These are phyloP conservation scores for Montipora capitata DNA, from an alignment of 92 coral and sea anemone species.

Conservation along the genomic window DNA sequence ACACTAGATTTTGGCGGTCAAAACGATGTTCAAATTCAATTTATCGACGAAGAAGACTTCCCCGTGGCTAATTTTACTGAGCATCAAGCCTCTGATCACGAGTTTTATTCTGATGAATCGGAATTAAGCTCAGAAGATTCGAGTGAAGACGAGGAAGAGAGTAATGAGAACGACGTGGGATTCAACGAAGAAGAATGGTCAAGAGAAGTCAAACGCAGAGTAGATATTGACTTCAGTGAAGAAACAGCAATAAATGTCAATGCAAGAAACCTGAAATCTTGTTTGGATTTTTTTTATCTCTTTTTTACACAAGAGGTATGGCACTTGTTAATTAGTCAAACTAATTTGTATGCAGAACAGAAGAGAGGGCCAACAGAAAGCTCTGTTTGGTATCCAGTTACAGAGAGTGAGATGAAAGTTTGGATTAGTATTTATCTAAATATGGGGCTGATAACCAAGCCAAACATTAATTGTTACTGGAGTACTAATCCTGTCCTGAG, in stretches of 20 bases:
- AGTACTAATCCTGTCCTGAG: too few species aligned
- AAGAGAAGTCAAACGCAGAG: neutral
- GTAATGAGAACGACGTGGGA: neutral
- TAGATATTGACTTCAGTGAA: slow-evolving; percentile 23
- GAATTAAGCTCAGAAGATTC: slow-evolving; percentile 19
- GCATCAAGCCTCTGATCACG: slow-evolving; percentile 30
- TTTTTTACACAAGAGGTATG: slow-evolving; percentile 38
- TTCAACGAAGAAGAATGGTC: neutral
- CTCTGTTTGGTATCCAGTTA: slow-evolving; percentile 30
- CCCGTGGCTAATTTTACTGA: neutral
- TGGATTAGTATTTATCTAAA: slow-evolving; percentile 13
- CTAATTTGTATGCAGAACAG: slow-evolving; percentile 56
- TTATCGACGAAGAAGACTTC: slow-evolving; percentile 6
- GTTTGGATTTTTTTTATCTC: slow-evolving; percentile 8
- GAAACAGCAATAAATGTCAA: neutral
- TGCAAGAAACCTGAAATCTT: slow-evolving; percentile 22
- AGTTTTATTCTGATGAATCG: slow-evolving; percentile 12
- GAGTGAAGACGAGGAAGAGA: neutral
- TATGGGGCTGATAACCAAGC: too few species aligned
- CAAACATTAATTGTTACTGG: too few species aligned
- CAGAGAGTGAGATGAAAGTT: slow-evolving; percentile 17
- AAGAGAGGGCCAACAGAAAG: slow-evolving; percentile 17
- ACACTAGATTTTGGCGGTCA: neutral
- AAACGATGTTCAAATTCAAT: slow-evolving; percentile 4
- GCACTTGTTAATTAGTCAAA: slow-evolving; percentile 35